A percentile compares a stretch with the other conserved stretches of the same genome.
These are phyloP conservation scores for Oncorhynchus keta DNA, from an alignment of 2,113 vertebrate species.

Conservation along the genomic window DNA sequence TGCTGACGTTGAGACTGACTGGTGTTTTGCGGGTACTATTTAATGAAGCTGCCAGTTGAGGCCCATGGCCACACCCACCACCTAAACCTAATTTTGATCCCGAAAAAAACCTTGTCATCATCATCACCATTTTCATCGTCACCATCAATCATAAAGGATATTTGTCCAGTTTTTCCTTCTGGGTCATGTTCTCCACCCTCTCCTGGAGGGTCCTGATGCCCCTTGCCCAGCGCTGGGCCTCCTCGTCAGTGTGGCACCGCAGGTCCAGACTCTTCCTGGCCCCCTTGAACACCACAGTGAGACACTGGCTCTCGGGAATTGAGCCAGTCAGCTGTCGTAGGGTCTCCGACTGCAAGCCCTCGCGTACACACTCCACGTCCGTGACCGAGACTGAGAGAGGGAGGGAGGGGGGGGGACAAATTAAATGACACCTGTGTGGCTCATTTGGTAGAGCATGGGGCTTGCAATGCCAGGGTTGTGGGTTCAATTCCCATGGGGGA, in stretches of 20 bases:
- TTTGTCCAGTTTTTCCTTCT: constrained; percentile 89
- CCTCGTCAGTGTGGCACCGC: constrained; percentile 77
- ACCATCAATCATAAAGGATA: constrained; percentile 78
- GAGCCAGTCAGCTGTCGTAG: constrained; percentile 69
- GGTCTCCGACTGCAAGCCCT: constrained; percentile 87
- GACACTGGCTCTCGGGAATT: constrained; percentile 76
- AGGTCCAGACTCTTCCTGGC: constrained; percentile 87
- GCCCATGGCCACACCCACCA: too few relatives aligned
- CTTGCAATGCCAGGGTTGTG: not conserved
- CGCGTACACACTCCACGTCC: constrained; percentile 84
- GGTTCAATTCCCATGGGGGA: not conserved
- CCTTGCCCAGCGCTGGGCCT: constrained; percentile 83
- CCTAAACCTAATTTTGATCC: too few relatives aligned
- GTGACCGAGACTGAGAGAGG: constrained; percentile 79
- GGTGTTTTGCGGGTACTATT: too few relatives aligned
- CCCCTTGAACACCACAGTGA: constrained; percentile 88
- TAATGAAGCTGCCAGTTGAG: too few relatives aligned
- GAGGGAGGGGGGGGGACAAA: not conserved
- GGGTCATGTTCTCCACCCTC: constrained; percentile 86
- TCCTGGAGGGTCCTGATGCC: constrained; percentile 85
- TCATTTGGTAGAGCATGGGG: not conserved
- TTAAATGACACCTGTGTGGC: not conserved
- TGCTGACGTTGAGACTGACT: too few relatives aligned
- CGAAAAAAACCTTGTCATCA: too few relatives aligned
- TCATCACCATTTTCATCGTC: too few relatives aligned